phyloP scores from a whole-genome alignment of 2,888 invertebrate genomes.

The Odontothrips loti region DNA sequence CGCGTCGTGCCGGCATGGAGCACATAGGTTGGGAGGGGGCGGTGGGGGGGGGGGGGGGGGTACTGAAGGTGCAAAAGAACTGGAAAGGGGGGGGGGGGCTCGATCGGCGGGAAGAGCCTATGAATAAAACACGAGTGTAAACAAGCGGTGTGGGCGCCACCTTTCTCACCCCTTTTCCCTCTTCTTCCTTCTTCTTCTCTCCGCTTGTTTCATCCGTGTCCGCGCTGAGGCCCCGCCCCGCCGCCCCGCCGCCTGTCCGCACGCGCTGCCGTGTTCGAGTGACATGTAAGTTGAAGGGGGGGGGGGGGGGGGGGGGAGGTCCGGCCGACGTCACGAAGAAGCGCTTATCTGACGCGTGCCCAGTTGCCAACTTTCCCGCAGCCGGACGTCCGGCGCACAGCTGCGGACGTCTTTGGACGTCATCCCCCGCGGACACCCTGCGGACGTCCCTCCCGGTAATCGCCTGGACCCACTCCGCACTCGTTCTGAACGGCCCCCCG shows the following conservation, averaged over 20 bases:
- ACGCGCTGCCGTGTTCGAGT: background rate
- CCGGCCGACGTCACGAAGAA: background rate
- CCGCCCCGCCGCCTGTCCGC: background rate
- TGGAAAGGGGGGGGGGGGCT: background rate
- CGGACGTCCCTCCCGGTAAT: too few relatives aligned
- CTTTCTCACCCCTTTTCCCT: slow-evolving; percentile 2
- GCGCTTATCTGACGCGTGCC: slow-evolving; percentile 10
- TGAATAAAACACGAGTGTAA: slow-evolving; percentile 25
- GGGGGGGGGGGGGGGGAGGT: too few relatives aligned
- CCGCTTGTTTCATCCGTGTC: background rate
- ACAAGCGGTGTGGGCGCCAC: slow-evolving; percentile 25
- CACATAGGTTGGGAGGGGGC: background rate
- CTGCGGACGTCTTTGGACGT: too few relatives aligned
- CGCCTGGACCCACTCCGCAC: background rate
- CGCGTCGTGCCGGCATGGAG: too few relatives aligned
- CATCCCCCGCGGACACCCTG: too few relatives aligned
- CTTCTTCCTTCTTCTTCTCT: background rate
- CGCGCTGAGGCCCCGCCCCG: background rate
- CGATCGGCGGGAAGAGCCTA: slow-evolving; percentile 21
- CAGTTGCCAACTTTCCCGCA: background rate
- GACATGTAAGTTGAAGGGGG: slow-evolving; percentile 2
- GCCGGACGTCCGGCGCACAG: too few relatives aligned
- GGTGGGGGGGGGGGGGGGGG: background rate
- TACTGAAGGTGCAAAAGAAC: background rate
- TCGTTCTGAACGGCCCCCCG: too few relatives aligned